Percentiles rank a stretch among this genome's conserved stretches.
These are phyloP conservation scores for Pimpla rufipes DNA, from an alignment of 2,888 invertebrate genomes.

Conservation along the genomic window DNA sequence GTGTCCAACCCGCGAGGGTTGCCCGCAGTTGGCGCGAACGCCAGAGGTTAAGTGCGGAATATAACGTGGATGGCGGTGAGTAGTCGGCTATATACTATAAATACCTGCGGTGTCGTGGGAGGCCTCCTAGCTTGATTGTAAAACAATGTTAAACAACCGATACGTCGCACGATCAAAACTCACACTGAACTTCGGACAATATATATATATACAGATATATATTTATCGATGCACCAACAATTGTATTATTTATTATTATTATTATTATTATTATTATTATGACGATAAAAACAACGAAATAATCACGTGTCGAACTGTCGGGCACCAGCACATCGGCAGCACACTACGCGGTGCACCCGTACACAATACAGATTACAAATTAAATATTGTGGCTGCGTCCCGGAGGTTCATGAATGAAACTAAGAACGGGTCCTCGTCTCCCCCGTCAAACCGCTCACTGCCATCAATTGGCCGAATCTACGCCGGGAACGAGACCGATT, in stretches of 20 bases:
- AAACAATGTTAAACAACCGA: slow-evolving; percentile 65
- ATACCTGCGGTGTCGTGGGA: slow-evolving; percentile 76
- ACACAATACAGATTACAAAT: slow-evolving; percentile 82
- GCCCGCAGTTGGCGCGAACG: slow-evolving; percentile 12
- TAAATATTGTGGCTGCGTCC: slow-evolving; percentile 77
- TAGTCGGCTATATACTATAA: slow-evolving; percentile 55
- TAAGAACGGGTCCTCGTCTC: slow-evolving; percentile 78
- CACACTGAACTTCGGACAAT: slow-evolving; percentile 49
- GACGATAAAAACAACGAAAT: slow-evolving; percentile 71
- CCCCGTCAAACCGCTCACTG: slow-evolving; percentile 65
- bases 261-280: background rate
- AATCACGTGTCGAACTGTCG: slow-evolving; percentile 78
- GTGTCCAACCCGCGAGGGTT: background rate
- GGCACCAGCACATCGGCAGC: slow-evolving; percentile 81
- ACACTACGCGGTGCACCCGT: slow-evolving; percentile 81
- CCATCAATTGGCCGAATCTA: slow-evolving; percentile 46
- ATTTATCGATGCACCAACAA: slow-evolving; percentile 8
- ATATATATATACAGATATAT: background rate
- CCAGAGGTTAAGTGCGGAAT: slow-evolving; percentile 29
- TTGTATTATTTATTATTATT: background rate
- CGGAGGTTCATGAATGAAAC: slow-evolving; percentile 84
- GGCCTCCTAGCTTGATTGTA: slow-evolving; percentile 53
- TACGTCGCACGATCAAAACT: slow-evolving; percentile 61
- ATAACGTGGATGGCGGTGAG: background rate
- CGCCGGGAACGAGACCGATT: slow-evolving; percentile 66